Base-by-base conservation (phyloP, 2,797 vertebrate species). In the Todus mexicanus region DNA sequence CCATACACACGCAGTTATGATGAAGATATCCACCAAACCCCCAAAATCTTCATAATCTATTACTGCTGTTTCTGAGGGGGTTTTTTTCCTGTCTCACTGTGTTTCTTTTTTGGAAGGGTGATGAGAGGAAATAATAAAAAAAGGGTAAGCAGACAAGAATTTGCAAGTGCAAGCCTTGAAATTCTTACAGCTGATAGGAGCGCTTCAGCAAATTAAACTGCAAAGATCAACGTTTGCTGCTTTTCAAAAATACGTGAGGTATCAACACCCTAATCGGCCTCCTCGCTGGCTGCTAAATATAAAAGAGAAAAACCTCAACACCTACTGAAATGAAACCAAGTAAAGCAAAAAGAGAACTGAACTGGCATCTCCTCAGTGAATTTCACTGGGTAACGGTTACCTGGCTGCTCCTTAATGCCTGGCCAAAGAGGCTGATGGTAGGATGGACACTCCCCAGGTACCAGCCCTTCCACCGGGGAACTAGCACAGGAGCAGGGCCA, bases 1-100 rank as follows among this genome's bases (percentile, higher is more conserved):
- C 51, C 17, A 37, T 3, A 53, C 4, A n/a, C 8, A 81, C 0
- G 1, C 3, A 74, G 40, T 33, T 47, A 68, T 1, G 26, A 50
- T 45, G 25, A 83, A 90, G 51, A 38, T 38, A 38, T 3, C 10
- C 33, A 77, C 18, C n/a, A 75, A 79, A 81, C 5, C 1, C 1
- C 10, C 31, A 15, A 45, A 69, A 17, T 31, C 25, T 48, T 88
- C 38, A 38, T 7, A 35, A 48, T 33, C 54, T 57, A 42, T 57
- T 72, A 60, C 7, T 51, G 66, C 9, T 1, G 2, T 47, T 79
- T 73, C 22, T 2, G 2, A 64, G n/a, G n/a, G n/a, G n/a, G 16
- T 38, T 77, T 66, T 42, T 42, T 20, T 26, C 29, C 11, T 26
- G 26, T 37, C 11, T 71, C 18, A 33, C 26, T 45, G 12, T 15